A percentile compares a stretch with the other conserved stretches of the same genome.
Evolutionary conservation across 2,113 vertebrate species (phyloP).

Genomic region (Panurus biarmicus): DNA sequence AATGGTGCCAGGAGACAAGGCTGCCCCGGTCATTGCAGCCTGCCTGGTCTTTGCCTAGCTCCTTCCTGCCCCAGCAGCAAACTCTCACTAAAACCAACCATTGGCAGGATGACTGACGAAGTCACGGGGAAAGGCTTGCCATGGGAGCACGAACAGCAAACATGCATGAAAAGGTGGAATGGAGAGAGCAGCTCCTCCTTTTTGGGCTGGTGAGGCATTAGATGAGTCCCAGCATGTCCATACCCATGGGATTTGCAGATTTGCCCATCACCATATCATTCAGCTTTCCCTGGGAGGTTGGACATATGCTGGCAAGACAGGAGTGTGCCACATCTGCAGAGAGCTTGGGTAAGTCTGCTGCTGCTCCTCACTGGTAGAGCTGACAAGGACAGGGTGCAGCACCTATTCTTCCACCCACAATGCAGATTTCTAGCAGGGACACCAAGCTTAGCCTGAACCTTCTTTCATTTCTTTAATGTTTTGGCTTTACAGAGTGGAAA

Average conservation of each 20-base stretch:
- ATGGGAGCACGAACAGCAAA: not conserved
- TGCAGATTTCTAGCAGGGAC: not conserved
- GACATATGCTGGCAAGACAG: not conserved
- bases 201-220: not conserved
- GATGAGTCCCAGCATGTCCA: not conserved
- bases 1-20: fast-evolving
- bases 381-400: not conserved
- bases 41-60: not conserved
- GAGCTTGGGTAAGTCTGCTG: not conserved
- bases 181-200: not conserved
- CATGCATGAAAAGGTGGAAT: not conserved
- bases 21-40: not conserved
- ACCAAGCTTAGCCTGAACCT: not conserved
- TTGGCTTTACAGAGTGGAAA: not conserved
- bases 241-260: not conserved
- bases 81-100: not conserved
- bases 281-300: not conserved
- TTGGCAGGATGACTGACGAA: not conserved
- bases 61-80: not conserved
- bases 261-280: not conserved
- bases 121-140: not conserved
- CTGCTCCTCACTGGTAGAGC: not conserved
- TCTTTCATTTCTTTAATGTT: not conserved
- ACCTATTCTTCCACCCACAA: not conserved
- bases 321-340: not conserved